Base-by-base conservation (phyloP, 1,140 invertebrate species). In the Pissodes strobi region DNA sequence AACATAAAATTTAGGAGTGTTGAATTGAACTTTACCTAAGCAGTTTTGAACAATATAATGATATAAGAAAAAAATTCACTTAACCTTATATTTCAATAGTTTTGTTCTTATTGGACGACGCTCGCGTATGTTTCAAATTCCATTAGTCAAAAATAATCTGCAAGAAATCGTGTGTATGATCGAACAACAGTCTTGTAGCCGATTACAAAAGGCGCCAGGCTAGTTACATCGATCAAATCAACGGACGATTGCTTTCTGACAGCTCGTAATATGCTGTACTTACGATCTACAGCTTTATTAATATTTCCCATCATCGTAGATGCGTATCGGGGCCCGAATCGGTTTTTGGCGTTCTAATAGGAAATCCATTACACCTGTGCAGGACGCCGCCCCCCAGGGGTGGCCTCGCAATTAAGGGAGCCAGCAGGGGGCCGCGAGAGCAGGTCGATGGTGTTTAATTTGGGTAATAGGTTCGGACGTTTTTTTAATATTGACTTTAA, bases 341-440 rank as follows among this genome's bases (percentile, higher is more conserved):
- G 48, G 38, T 60, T 67, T 67, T 67, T 59, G 45, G 39, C 39
- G 46, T 52, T 60, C 60, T 66, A 62, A 69, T 69, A 69, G 57
- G 64, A 69, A 69, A 69, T 66, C 53, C 67, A 69, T 69, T 69
- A 69, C 67, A 69, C 67, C 67, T 66, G 67, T 59, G 60, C 59
- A 69, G 67, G 64, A 60, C 59, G 63, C 64, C 64, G 64, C 67
- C 64, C 55, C 64, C 64, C 55, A 38, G 64, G 57, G 64, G 64
- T 55, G 49, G 46, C 46, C 59, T 41, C 10, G 58, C 64, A 69
- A 69, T 69, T 69, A 69, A 60, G 53, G 53, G 55, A 15, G 37
- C 2, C 64, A 37, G 58, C 59, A 58, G 67, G 67, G 51, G 39
- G 34, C 22, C 58, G 59, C 64, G 37, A 57, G 48, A 21, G 19